phyloP scores from a whole-genome alignment of 2,797 vertebrate species.

The Sorex maritimensis region DNA sequence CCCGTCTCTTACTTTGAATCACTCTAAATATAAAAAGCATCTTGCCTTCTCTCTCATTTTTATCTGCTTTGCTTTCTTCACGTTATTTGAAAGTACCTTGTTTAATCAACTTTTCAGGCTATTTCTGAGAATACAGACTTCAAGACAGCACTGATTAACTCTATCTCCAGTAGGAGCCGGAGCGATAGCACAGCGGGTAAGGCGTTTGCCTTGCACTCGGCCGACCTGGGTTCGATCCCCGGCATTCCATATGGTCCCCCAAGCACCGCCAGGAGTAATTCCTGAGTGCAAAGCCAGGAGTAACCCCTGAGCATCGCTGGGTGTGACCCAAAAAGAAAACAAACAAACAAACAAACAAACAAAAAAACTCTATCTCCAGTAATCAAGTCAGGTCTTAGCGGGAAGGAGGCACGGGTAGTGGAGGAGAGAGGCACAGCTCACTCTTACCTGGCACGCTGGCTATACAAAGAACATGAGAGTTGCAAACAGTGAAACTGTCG shows the following conservation, averaged over 20 bases:
- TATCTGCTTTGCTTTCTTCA: conserved; percentile 49
- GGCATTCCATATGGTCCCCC: too few relatives aligned
- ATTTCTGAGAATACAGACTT: conserved; percentile 16
- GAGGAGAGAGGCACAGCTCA: not conserved
- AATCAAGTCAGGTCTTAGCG: not conserved
- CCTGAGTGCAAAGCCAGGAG: too few relatives aligned
- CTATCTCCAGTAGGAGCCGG: not conserved
- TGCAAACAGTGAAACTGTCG: conserved; percentile 97
- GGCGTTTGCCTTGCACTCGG: too few relatives aligned
- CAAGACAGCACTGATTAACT: not conserved
- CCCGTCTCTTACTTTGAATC: not conserved
- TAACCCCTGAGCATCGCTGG: too few relatives aligned
- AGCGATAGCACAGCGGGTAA: too few relatives aligned
- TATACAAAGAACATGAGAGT: conserved; percentile 97
- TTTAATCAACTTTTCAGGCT: not conserved
- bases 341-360: too few relatives aligned
- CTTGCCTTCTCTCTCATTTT: not conserved
- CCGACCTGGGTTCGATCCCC: too few relatives aligned
- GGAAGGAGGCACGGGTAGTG: not conserved
- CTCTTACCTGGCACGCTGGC: conserved; percentile 96
- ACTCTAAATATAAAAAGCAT: not conserved
- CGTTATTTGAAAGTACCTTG: conserved; percentile 31
- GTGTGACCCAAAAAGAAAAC: too few relatives aligned
- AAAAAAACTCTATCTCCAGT: not conserved
- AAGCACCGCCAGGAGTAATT: too few relatives aligned